Conservation (phyloP, 2,113 vertebrate genomes). For the Misgurnus anguillicaudatus region DNA sequence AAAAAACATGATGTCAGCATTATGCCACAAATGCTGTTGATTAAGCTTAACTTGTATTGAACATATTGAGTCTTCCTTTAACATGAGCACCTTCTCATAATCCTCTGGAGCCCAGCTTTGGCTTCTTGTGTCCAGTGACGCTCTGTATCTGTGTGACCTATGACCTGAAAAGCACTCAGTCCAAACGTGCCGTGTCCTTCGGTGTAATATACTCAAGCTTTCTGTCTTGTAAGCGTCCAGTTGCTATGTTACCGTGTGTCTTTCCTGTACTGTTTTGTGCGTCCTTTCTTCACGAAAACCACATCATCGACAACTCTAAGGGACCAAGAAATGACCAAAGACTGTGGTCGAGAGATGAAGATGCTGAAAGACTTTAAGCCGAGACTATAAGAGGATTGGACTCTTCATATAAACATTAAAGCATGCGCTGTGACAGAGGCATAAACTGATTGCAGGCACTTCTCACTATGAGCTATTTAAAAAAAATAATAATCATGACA, state of each 20-base stretch:
- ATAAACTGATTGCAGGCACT: slow-evolving; percentile 33
- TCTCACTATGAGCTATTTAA: slow-evolving; percentile 70
- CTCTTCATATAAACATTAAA: slow-evolving; percentile 2
- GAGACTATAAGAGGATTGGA: neutral
- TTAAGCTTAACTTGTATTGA: neutral
- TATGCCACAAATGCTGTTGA: neutral
- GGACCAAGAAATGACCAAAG: slow-evolving; percentile 22
- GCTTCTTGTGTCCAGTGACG: slow-evolving; percentile 1
- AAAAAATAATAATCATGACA: slow-evolving; percentile 58
- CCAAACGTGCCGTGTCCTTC: neutral
- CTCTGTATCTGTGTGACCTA: slow-evolving; percentile 19
- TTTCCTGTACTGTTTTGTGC: slow-evolving; percentile 20
- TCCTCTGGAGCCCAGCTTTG: slow-evolving; percentile 27
- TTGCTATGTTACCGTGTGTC: slow-evolving; percentile 12
- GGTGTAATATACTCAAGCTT: slow-evolving; percentile 29
- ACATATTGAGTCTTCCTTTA: neutral
- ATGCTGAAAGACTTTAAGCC: slow-evolving; percentile 8
- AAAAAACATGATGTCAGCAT: too few relatives aligned
- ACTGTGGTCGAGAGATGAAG: neutral
- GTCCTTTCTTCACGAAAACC: neutral
- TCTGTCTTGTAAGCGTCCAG: neutral
- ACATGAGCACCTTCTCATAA: neutral
- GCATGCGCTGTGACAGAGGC: slow-evolving; percentile 24
- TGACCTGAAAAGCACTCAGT: neutral
- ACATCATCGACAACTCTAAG: neutral